phyloP scores from a whole-genome alignment of 2,797 vertebrate genomes.

The Chaetophractus vellerosus region DNA sequence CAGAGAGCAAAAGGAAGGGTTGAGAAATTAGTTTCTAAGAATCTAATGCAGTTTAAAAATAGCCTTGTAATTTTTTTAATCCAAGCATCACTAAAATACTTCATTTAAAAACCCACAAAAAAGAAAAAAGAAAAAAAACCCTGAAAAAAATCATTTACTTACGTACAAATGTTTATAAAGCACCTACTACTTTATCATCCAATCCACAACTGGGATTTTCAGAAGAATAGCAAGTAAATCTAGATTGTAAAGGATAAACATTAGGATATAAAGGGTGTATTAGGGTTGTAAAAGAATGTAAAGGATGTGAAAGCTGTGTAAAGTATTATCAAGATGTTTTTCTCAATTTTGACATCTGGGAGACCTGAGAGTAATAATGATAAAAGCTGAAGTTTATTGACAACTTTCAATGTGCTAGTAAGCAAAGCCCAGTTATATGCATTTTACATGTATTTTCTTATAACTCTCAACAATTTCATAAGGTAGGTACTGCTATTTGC shows the following conservation, averaged over 20 bases:
- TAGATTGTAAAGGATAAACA: conserved; percentile 10
- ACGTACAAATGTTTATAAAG: conserved; percentile 7
- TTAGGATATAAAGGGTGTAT: neutral
- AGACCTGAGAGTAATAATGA: neutral
- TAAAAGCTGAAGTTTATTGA: conserved; percentile 45
- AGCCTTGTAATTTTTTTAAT: conserved; percentile 42
- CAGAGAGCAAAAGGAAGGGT: conserved; percentile 41
- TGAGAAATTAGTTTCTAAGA: conserved; percentile 40
- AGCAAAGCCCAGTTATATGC: neutral
- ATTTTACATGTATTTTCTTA: conserved; percentile 26
- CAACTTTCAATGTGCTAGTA: neutral
- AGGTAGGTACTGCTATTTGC: conserved; percentile 37
- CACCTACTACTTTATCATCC: conserved; percentile 19
- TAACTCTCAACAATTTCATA: conserved; percentile 15
- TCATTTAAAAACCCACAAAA: no score
- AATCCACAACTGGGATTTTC: conserved; percentile 53
- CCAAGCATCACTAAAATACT: neutral
- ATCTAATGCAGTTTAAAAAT: conserved; percentile 57
- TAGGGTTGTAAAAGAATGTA: neutral
- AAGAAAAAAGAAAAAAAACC: neutral
- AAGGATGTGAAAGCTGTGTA: neutral
- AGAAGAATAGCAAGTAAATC: conserved; percentile 25
- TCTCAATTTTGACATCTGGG: conserved; percentile 16
- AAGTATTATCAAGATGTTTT: conserved; percentile 43
- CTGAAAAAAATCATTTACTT: conserved; percentile 10